Conservation (phyloP, 35 echinoderm and acorn worm genomes). For the Ptychodera flava region DNA sequence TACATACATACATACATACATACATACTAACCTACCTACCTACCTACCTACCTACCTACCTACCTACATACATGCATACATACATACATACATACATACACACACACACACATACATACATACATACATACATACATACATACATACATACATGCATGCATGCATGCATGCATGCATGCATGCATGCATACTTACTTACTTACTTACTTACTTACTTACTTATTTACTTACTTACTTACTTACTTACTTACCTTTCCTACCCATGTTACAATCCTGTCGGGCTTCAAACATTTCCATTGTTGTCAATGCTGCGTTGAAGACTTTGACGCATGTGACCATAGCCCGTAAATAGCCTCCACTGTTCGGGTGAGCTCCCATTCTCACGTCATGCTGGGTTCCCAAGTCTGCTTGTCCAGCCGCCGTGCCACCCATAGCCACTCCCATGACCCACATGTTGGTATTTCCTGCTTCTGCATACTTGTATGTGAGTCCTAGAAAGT, state of each 20-base stretch:
- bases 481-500: too few relatives aligned
- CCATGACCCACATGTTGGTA: too few relatives aligned
- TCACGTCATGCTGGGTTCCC: too few relatives aligned
- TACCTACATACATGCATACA: neutral
- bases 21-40: neutral
- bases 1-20: constrained; percentile 2
- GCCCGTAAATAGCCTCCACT: too few relatives aligned
- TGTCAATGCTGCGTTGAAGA: neutral
- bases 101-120: neutral
- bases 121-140: constrained; percentile 2
- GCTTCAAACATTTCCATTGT: neutral
- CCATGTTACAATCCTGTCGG: neutral
- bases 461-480: too few relatives aligned
- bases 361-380: too few relatives aligned
- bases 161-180: too few relatives aligned
- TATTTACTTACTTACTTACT: neutral
- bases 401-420: too few relatives aligned
- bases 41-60: neutral
- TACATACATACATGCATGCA: neutral
- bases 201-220: too few relatives aligned
- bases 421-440: too few relatives aligned
- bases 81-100: neutral
- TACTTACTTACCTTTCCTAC: neutral
- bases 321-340: neutral
- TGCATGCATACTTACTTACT: too few relatives aligned